Evolutionary conservation across 2,797 vertebrate genomes (phyloP).

Genomic region (Natrix natrix): DNA sequence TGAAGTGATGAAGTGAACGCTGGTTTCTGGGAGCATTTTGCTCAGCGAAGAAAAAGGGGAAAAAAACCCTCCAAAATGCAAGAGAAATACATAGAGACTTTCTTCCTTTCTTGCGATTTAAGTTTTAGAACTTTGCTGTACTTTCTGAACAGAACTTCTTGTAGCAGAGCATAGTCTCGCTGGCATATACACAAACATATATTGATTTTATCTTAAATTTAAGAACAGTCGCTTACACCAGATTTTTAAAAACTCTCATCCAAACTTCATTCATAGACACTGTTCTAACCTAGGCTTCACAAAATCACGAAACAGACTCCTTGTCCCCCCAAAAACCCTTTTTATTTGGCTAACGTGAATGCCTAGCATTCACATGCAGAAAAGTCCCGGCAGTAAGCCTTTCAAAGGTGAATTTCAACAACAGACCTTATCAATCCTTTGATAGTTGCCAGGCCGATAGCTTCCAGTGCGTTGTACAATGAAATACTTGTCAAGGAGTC

Average conservation of each 20-base stretch:
- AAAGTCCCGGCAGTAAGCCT: no score
- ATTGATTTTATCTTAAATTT: neutral
- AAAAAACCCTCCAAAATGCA: conserved; percentile 23
- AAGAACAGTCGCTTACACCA: neutral
- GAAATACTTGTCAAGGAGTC: no score
- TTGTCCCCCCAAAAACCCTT: no score
- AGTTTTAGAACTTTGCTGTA: neutral
- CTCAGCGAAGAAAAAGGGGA: conserved; percentile 62
- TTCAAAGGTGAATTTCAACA: no score
- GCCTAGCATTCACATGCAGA: no score
- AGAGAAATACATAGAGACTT: neutral
- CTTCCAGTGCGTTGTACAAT: no score
- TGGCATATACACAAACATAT: neutral
- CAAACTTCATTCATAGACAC: neutral
- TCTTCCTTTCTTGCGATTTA: neutral
- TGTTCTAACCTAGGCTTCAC: no score
- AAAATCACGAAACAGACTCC: no score
- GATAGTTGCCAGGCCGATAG: no score
- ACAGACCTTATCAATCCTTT: no score
- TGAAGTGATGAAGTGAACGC: conserved; percentile 82
- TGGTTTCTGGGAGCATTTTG: conserved; percentile 75
- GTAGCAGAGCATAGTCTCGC: neutral
- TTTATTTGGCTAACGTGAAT: no score
- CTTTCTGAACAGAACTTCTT: fast-evolving
- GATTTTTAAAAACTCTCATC: neutral